phyloP scores from a whole-genome alignment of 1,140 invertebrate species.

The Leptonema lineaticorne region DNA sequence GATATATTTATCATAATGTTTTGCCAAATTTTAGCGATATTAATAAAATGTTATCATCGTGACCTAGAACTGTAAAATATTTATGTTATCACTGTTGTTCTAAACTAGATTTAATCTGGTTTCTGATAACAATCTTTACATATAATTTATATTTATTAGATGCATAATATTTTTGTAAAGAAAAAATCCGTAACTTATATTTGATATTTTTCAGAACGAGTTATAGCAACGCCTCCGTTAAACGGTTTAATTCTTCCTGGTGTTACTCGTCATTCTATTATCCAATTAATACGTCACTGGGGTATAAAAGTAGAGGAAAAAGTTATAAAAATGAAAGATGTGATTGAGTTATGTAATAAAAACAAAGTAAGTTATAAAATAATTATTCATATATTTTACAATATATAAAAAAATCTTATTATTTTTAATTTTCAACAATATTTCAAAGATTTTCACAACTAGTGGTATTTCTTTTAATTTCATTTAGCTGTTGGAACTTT shows the following conservation, averaged over 20 bases:
- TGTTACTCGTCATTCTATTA: slow-evolving; percentile 84
- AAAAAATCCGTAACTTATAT: background rate
- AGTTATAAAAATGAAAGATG: slow-evolving; percentile 81
- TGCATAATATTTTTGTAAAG: background rate
- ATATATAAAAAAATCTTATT: background rate
- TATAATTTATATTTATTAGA: background rate
- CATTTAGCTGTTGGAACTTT: slow-evolving; percentile 88
- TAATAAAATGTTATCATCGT: slow-evolving; percentile 1
- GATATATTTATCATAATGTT: no score
- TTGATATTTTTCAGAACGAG: slow-evolving; percentile 68
- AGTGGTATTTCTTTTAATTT: slow-evolving; percentile 33
- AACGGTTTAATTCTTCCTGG: slow-evolving; percentile 92
- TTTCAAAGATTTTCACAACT: background rate
- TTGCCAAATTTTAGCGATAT: background rate
- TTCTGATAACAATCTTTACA: background rate
- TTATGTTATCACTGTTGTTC: background rate
- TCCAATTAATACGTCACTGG: slow-evolving; percentile 82
- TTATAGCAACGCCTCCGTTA: slow-evolving; percentile 90
- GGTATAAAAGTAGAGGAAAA: slow-evolving; percentile 84
- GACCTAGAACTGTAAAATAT: background rate
- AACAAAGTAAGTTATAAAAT: slow-evolving; percentile 71
- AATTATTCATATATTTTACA: background rate
- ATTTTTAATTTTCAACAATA: background rate
- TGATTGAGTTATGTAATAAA: slow-evolving; percentile 72
- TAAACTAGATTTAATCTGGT: slow-evolving; percentile 2